Percentiles rank a stretch among this genome's conserved stretches.
These are phyloP conservation scores for Coptodon rendalli DNA, from an alignment of 2,113 vertebrate species.

Conservation along the genomic window DNA sequence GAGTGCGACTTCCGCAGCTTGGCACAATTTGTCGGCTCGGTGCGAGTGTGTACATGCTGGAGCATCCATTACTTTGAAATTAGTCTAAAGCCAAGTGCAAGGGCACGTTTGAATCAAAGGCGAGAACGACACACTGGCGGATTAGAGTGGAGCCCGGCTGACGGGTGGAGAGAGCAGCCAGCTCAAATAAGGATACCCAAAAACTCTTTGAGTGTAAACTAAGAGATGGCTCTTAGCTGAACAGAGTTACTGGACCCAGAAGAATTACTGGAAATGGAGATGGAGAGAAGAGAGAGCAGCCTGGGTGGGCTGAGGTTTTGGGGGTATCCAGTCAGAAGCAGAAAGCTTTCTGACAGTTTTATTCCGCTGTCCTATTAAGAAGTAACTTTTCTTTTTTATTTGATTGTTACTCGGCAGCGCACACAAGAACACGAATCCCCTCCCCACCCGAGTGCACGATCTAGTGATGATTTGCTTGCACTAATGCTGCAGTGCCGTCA, in stretches of 20 bases:
- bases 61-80: conserved; percentile 20
- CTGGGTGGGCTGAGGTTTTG: conserved; percentile 52
- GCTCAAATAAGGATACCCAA: conserved; percentile 32
- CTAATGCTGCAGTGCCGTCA: not conserved
- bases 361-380: not conserved
- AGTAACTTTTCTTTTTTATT: not conserved
- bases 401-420: not conserved
- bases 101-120: not conserved
- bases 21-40: not conserved
- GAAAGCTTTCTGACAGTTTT: conserved; percentile 21
- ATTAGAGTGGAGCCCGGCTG: conserved; percentile 36
- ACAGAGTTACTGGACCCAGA: conserved; percentile 16
- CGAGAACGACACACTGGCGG: not conserved
- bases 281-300: not conserved
- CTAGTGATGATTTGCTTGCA: not conserved
- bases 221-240: not conserved
- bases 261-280: not conserved
- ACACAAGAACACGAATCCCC: not conserved
- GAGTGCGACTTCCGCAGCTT: not conserved
- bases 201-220: not conserved
- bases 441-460: not conserved
- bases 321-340: not conserved
- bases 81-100: not conserved
- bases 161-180: conserved; percentile 20
- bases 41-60: not conserved